Evolutionary conservation across 2,797 vertebrate genomes (phyloP), one percentile per base, ranked within the genome.

Genomic region (Stomatorhinus walkeri): DNA sequence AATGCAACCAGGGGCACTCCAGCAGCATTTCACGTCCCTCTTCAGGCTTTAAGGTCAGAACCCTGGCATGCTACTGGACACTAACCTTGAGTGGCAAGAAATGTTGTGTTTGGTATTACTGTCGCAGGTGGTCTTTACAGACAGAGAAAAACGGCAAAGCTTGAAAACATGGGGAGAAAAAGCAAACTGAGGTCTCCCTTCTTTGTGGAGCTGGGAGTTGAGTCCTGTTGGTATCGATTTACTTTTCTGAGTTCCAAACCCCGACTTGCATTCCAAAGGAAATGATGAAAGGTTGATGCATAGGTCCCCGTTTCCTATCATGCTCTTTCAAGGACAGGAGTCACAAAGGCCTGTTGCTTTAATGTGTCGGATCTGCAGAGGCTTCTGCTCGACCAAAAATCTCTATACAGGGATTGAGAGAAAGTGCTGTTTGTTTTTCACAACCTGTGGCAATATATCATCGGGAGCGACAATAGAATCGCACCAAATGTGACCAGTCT

Each of bases 91-190:
- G 94, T 54, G 52, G 87, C 90, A 89, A 90, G 90, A 93, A 92
- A 91, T 92, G 90, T 90, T 92, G 90, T 91, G 90, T 87, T 90
- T 93, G 40, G 94, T 93, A 92, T 93, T 93, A 94, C 93, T 93
- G 94, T 93, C 93, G 93, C 90, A 92, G 88, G 92, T 90, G 91
- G 91, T 91, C 90, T 92, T 88, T 24, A 36, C 90, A 85, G 90
- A 93, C 91, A 86, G 64, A 91, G 91, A 94, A 92, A 92, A 93
- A 93, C 90, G 83, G 92, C 92, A 90, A 90, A 88, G 88, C 90
- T 24, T 90, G 85, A 88, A 90, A 91, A 92, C 91, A 64, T 10
- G 52, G 1, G 22, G 24, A 6, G 19, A 86, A 51, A 48, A 4
- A 51, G 90, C 90, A n/a, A 48, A 87, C 68, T 88, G 88, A 90